Evolutionary conservation across 2,797 vertebrate species (phyloP).

Genomic region (Erithacus rubecula): DNA sequence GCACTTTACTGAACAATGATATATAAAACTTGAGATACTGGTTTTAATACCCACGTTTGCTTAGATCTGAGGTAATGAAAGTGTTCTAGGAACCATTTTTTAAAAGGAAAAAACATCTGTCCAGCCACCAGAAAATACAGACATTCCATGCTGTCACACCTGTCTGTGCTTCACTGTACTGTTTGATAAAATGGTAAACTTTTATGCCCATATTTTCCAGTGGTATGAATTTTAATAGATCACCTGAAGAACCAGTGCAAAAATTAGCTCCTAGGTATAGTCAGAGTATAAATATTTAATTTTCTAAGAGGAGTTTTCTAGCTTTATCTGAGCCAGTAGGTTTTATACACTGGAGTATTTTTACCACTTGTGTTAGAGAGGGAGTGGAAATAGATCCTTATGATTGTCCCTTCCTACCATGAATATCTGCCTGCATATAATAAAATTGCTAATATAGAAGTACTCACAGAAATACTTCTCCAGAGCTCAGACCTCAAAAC

Average conservation of each 20-base stretch:
- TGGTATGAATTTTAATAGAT: not conserved
- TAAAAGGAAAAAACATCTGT: not conserved
- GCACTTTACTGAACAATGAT: not conserved
- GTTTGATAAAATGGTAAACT: not conserved
- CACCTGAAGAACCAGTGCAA: not conserved
- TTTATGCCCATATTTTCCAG: not conserved
- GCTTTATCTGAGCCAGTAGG: not conserved
- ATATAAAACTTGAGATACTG: not conserved
- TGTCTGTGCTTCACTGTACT: not conserved
- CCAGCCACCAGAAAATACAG: not conserved
- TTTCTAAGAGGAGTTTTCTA: not conserved
- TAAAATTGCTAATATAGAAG: not conserved
- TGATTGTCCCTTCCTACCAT: not conserved
- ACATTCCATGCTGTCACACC: not conserved
- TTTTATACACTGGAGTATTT: not conserved
- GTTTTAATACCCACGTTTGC: not conserved
- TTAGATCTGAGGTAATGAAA: not conserved
- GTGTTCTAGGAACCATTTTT: not conserved
- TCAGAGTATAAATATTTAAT: not conserved
- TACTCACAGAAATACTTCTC: not conserved
- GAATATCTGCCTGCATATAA: not conserved
- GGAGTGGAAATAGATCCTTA: not conserved
- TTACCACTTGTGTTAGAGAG: not conserved
- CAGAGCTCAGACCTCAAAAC: not conserved
- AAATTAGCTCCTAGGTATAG: not conserved